phyloP scores from a whole-genome alignment of 2,888 invertebrate species.

The Cryptosula pallasiana region DNA sequence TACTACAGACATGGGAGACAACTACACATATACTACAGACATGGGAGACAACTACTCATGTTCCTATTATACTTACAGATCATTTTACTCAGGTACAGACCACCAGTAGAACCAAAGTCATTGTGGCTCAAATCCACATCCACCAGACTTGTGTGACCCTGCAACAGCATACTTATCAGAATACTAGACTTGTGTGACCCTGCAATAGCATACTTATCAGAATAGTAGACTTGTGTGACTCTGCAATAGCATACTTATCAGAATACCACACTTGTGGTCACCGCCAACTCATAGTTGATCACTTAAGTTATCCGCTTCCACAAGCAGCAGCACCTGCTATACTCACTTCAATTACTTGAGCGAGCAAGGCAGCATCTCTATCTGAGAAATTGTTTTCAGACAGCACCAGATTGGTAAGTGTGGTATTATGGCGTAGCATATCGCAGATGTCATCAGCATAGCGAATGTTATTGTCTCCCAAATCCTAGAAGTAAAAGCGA shows the following conservation, averaged over 20 bases:
- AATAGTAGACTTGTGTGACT: too few species aligned
- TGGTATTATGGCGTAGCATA: conserved; percentile 37
- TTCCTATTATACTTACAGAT: conserved; percentile 44
- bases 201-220: too few species aligned
- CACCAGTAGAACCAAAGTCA: conserved; percentile 37
- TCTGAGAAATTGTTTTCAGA: conserved; percentile 40
- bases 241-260: too few species aligned
- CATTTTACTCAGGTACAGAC: conserved; percentile 36
- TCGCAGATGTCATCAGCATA: conserved; percentile 32
- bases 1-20: too few species aligned
- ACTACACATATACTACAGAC: too few species aligned
- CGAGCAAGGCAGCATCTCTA: conserved; percentile 35
- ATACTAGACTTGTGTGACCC: too few species aligned
- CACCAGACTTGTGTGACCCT: conserved; percentile 38
- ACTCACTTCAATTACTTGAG: conserved; percentile 42
- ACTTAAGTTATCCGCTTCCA: too few species aligned
- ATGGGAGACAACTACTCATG: too few species aligned
- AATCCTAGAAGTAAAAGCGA: conserved; percentile 1
- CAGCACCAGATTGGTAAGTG: conserved; percentile 33
- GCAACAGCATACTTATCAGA: too few species aligned
- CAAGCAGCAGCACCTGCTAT: too few species aligned
- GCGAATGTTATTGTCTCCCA: conserved; percentile 7
- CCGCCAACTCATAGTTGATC: too few species aligned
- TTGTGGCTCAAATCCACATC: conserved; percentile 41
- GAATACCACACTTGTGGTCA: too few species aligned